phyloP scores from a whole-genome alignment of 2,797 vertebrate species.

The Linurgus olivaceus region DNA sequence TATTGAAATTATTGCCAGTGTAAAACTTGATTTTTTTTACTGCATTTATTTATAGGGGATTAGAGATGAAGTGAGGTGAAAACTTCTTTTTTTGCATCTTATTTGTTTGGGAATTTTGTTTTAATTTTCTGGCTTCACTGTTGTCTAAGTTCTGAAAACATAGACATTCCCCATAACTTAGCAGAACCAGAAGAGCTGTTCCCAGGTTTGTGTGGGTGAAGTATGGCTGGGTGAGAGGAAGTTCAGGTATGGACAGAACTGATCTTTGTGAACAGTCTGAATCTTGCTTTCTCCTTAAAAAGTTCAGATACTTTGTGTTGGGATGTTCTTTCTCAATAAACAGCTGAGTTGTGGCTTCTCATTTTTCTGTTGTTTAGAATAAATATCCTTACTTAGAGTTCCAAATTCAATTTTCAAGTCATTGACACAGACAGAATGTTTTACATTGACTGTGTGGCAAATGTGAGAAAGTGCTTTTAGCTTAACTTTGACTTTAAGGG shows the following conservation, averaged over 20 bases:
- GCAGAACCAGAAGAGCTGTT: background rate
- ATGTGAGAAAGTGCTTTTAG: background rate
- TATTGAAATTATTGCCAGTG: background rate
- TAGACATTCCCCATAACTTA: background rate
- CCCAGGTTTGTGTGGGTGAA: background rate
- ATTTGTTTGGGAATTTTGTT: background rate
- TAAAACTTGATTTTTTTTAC: background rate
- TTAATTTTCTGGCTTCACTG: background rate
- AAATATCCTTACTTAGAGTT: background rate
- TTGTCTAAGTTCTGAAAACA: background rate
- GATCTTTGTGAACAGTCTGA: background rate
- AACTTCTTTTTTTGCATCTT: background rate
- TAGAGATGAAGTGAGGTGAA: background rate
- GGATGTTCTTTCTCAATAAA: background rate
- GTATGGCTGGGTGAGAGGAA: background rate
- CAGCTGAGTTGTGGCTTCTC: background rate
- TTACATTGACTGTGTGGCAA: background rate
- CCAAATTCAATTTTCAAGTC: background rate
- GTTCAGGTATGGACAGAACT: background rate
- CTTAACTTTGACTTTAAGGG: background rate
- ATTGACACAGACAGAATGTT: background rate
- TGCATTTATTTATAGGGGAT: background rate
- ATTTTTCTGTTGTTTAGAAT: background rate
- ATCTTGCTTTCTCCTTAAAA: background rate
- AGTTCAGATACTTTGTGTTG: background rate